Conservation (phyloP, 2,113 vertebrate genomes). For the Ellobius talpinus region DNA sequence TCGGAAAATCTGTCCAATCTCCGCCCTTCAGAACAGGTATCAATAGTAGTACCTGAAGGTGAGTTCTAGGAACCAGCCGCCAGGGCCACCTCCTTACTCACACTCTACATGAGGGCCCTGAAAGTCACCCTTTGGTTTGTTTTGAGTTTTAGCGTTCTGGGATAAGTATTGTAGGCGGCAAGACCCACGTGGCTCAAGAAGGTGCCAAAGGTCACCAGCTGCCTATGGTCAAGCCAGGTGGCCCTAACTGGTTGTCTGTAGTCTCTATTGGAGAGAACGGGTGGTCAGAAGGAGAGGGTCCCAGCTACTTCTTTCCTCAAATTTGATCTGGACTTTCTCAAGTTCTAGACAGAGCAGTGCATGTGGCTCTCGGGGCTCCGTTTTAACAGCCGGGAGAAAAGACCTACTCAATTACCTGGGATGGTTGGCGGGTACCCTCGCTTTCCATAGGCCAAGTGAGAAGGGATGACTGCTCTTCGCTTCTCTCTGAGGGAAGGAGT, state of each 20-base stretch:
- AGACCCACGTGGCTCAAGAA: slow-evolving; percentile 8
- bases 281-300: neutral
- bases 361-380: neutral
- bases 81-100: neutral
- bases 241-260: neutral
- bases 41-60: neutral
- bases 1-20: slow-evolving; percentile 39
- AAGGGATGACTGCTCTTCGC: slow-evolving; percentile 94
- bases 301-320: neutral
- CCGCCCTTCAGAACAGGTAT: slow-evolving; percentile 1
- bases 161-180: neutral
- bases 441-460: slow-evolving; percentile 97
- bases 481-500: slow-evolving; percentile 90
- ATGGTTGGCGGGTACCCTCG: slow-evolving; percentile 95
- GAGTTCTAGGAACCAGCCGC: neutral
- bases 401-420: slow-evolving; percentile 89
- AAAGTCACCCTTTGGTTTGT: slow-evolving; percentile 9
- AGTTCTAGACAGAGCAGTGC: neutral
- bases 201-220: neutral
- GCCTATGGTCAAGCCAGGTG: neutral
- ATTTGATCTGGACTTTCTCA: neutral
- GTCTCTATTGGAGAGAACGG: neutral
- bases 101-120: neutral
- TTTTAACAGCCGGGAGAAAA: neutral
- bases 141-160: neutral